These are phyloP conservation scores for Lerema accius DNA, from an alignment of 1,140 invertebrate genomes.

Conservation along the genomic window DNA sequence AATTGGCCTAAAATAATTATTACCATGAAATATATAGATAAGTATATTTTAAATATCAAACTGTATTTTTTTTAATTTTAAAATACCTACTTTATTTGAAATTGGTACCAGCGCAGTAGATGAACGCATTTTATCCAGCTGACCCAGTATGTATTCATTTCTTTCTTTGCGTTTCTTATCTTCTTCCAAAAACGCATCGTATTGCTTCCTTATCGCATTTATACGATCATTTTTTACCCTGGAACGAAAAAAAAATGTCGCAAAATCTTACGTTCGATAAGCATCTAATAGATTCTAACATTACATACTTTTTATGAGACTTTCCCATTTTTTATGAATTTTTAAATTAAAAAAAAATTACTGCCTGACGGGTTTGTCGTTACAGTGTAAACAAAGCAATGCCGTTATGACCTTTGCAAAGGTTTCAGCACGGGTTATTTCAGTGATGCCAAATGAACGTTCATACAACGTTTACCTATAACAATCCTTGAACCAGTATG, in stretches of 20 bases:
- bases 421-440: slow-evolving; percentile 40
- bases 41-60: too few species aligned
- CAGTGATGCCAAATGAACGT: slow-evolving; percentile 8
- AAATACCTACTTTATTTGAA: slow-evolving; percentile 38
- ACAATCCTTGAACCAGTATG: neutral
- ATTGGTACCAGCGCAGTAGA: slow-evolving; percentile 44
- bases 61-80: too few species aligned
- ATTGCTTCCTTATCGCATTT: slow-evolving; percentile 70
- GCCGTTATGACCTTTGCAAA: slow-evolving; percentile 63
- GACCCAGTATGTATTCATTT: slow-evolving; percentile 70
- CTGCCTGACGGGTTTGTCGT: slow-evolving; percentile 32
- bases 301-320: slow-evolving; percentile 61
- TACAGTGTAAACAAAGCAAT: slow-evolving; percentile 65
- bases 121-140: slow-evolving; percentile 65
- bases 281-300: too few species aligned
- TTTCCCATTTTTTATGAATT: slow-evolving; percentile 54
- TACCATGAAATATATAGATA: neutral
- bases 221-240: slow-evolving; percentile 69
- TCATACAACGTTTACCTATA: neutral
- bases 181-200: slow-evolving; percentile 73
- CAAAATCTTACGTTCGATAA: too few species aligned
- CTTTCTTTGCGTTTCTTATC: slow-evolving; percentile 71
- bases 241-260: slow-evolving; percentile 35
- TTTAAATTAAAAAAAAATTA: slow-evolving; percentile 4
- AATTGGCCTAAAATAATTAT: slow-evolving; percentile 8